Evolutionary conservation across 2,888 invertebrate genomes (phyloP).

Genomic region (Tethea ocularis): DNA sequence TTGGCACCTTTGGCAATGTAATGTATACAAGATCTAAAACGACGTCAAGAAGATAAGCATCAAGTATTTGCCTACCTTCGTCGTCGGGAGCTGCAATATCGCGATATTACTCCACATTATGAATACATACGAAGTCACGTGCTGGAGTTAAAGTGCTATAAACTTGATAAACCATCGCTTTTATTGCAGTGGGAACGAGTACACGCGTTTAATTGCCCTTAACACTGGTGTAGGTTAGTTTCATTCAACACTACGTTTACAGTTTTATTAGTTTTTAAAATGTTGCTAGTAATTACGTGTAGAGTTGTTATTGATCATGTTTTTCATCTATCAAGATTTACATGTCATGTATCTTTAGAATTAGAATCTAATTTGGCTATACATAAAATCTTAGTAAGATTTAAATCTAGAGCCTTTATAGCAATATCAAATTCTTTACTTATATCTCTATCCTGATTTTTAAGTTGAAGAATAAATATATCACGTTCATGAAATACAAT

Average conservation of each 20-base stretch:
- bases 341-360: no score
- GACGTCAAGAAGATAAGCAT: background rate
- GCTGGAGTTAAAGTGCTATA: background rate
- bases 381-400: no score
- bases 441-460: no score
- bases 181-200: conserved; percentile 1
- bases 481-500: no score
- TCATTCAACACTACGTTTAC: background rate
- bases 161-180: background rate
- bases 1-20: no score
- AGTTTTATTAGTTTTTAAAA: background rate
- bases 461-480: no score
- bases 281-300: background rate
- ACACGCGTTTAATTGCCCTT: background rate
- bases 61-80: background rate
- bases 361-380: no score
- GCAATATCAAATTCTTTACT: no score
- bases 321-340: no score
- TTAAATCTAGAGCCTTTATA: no score
- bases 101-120: background rate
- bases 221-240: background rate
- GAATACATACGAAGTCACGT: conserved; percentile 1
- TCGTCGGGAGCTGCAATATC: background rate
- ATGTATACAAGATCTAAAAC: no score
- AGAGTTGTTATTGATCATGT: background rate